Percentiles rank a stretch among this genome's conserved stretches.
phyloP scores from a whole-genome alignment of 2,113 vertebrate genomes.

The Dendropsophus ebraccatus region DNA sequence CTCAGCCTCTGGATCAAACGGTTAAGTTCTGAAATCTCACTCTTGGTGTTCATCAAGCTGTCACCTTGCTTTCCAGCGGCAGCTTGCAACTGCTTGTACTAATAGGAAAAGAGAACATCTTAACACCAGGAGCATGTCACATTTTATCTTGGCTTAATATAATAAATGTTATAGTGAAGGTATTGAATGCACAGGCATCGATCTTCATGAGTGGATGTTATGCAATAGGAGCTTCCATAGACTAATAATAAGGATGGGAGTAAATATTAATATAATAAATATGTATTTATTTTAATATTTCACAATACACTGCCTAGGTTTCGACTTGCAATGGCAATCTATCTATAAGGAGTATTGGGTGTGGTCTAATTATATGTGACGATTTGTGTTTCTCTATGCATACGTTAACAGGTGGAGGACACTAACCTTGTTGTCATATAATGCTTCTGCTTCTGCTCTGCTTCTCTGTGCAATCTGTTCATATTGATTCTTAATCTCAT shows the following conservation, averaged over 20 bases:
- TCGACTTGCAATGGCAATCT: conserved; percentile 43
- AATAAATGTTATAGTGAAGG: neutral
- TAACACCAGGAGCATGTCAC: neutral
- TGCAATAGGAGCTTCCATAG: neutral
- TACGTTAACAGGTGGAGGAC: neutral
- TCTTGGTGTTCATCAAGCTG: conserved; percentile 82
- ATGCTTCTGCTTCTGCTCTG: conserved; percentile 77
- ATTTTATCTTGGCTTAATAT: neutral
- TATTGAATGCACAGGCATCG: neutral
- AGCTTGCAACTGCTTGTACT: conserved; percentile 77
- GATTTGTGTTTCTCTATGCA: neutral
- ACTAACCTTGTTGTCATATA: conserved; percentile 83
- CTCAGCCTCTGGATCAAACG: conserved; percentile 84
- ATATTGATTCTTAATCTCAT: conserved; percentile 80
- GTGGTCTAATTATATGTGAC: conserved; percentile 14
- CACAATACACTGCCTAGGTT: neutral
- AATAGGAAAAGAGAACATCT: neutral
- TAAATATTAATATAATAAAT: neutral
- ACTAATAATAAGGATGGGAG: neutral
- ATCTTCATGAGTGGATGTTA: neutral
- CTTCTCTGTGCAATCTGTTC: conserved; percentile 81
- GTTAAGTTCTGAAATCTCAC: conserved; percentile 87
- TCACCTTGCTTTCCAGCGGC: conserved; percentile 80
- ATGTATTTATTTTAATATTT: neutral
- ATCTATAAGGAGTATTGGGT: conserved; percentile 18